Conservation (phyloP, 2,888 invertebrate species). For the Chydorus sphaericus region DNA sequence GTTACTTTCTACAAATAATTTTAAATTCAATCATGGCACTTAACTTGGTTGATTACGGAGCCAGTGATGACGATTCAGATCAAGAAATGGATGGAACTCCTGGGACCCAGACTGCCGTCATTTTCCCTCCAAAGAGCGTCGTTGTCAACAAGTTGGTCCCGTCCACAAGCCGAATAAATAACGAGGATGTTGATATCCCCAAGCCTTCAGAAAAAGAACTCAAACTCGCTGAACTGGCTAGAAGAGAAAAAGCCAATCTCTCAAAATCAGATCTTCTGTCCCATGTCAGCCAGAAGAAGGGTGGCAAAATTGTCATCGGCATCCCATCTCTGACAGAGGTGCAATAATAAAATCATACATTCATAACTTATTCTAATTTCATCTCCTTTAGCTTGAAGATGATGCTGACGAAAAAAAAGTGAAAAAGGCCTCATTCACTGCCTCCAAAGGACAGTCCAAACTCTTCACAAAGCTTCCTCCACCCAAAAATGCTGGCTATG, state of each 20-base stretch:
- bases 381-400: slow-evolving; percentile 7
- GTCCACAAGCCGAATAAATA: neutral
- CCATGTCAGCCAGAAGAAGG: slow-evolving; percentile 22
- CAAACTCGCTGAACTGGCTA: slow-evolving; percentile 7
- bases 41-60: slow-evolving; percentile 1
- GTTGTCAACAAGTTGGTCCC: neutral
- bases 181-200: slow-evolving; percentile 9
- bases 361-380: neutral
- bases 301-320: slow-evolving; percentile 44
- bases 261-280: neutral
- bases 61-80: slow-evolving; percentile 8
- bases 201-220: slow-evolving; percentile 11
- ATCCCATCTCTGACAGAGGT: slow-evolving; percentile 52
- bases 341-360: neutral
- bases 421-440: neutral
- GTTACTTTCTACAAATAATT: too few species aligned
- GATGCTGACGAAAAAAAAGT: neutral
- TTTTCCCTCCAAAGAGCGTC: too few species aligned
- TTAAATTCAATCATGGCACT: slow-evolving; percentile 30
- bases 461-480: slow-evolving; percentile 52
- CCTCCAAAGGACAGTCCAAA: slow-evolving; percentile 32
- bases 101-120: too few species aligned
- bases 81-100: neutral
- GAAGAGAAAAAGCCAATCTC: neutral
- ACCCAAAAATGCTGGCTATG: slow-evolving; percentile 38